phyloP scores from a whole-genome alignment of 1,140 invertebrate species.

The Grapholita molesta region DNA sequence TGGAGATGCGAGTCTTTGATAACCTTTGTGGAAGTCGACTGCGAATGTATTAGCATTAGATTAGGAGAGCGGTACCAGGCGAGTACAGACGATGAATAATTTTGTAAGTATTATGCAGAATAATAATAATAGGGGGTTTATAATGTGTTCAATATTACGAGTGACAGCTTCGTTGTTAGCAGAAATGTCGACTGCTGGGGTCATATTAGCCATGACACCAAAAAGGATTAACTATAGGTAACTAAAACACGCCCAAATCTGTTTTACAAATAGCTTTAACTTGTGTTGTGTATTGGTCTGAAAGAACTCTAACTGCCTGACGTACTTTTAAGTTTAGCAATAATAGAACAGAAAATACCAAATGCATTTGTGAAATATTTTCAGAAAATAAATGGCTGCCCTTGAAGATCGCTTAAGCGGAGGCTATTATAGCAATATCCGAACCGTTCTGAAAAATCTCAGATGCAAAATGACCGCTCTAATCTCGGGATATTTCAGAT shows the following conservation, averaged over 20 bases:
- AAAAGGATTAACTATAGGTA: no score
- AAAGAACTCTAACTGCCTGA: no score
- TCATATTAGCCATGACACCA: no score
- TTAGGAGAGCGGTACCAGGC: not conserved
- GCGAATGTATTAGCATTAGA: not conserved
- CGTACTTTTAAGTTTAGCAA: no score
- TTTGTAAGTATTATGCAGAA: not conserved
- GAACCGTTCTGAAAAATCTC: not conserved
- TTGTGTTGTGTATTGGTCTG: no score
- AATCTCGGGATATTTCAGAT: slow-evolving; percentile 11
- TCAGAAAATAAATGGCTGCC: not conserved
- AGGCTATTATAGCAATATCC: not conserved
- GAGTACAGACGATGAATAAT: not conserved
- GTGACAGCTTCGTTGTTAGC: no score
- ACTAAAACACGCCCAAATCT: no score
- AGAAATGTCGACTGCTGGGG: no score
- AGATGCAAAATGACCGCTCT: not conserved
- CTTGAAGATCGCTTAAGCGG: not conserved
- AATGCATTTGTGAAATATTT: not conserved
- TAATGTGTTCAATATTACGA: no score
- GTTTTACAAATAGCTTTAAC: no score
- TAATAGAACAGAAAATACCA: not conserved
- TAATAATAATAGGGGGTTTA: no score
- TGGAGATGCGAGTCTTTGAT: not conserved
- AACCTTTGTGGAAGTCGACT: slow-evolving; percentile 9